These are phyloP conservation scores for Cantharis lateralis DNA, from an alignment of 2,888 invertebrate species.

Conservation along the genomic window DNA sequence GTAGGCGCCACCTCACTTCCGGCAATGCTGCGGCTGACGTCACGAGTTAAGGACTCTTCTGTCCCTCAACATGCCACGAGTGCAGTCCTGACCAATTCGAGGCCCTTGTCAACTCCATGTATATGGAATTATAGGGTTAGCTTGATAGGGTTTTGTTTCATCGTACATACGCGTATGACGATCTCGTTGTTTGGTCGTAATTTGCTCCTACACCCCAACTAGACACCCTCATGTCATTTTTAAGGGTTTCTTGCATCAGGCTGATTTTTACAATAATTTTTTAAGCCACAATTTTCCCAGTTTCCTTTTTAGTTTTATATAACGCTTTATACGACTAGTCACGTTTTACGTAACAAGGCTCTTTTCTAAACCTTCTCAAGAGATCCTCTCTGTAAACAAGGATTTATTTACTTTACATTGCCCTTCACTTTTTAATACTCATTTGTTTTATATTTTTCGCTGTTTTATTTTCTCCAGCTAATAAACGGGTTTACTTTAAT, in stretches of 20 bases:
- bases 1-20: conserved; percentile 30
- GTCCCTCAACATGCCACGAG: conserved; percentile 28
- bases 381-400: neutral
- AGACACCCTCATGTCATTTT: neutral
- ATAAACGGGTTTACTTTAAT: neutral
- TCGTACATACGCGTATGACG: conserved; percentile 17
- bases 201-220: neutral
- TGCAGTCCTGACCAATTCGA: conserved; percentile 33
- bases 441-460: neutral
- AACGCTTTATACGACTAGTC: neutral
- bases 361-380: neutral
- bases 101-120: conserved; percentile 30
- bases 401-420: neutral
- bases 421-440: neutral
- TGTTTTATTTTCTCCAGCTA: neutral
- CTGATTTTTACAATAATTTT: neutral
- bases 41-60: conserved; percentile 29
- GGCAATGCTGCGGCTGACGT: conserved; percentile 32
- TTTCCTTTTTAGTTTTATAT: neutral
- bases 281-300: neutral
- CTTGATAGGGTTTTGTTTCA: conserved; percentile 29
- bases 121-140: conserved; percentile 25
- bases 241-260: neutral
- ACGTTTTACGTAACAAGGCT: neutral
- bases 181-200: neutral